These are phyloP conservation scores for Lepetodrilus schrolli DNA, from an alignment of 2,888 invertebrate genomes.

Conservation along the genomic window DNA sequence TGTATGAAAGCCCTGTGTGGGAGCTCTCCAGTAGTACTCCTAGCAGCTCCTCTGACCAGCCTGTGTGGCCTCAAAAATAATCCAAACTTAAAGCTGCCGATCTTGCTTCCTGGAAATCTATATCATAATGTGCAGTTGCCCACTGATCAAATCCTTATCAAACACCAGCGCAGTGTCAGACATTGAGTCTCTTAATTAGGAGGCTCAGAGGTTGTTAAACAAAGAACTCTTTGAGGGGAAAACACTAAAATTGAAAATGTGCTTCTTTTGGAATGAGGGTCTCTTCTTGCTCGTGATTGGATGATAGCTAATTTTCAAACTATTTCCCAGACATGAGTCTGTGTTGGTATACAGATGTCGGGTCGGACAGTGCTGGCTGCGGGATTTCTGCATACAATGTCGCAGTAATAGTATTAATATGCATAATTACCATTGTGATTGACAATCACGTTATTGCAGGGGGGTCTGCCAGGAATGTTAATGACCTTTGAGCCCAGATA, in stretches of 20 bases:
- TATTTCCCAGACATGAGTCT: constrained; percentile 11
- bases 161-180: too few relatives aligned
- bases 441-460: background rate
- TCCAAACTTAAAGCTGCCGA: background rate
- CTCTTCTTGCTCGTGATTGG: constrained; percentile 11
- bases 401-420: constrained; percentile 6
- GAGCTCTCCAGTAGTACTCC: constrained; percentile 1
- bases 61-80: background rate
- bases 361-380: background rate
- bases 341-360: background rate
- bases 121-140: background rate
- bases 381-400: background rate
- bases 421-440: background rate
- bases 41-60: constrained; percentile 12
- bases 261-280: background rate
- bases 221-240: background rate
- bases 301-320: constrained; percentile 23
- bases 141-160: too few relatives aligned
- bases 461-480: background rate
- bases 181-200: too few relatives aligned
- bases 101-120: background rate
- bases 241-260: constrained; percentile 18
- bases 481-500: too few relatives aligned
- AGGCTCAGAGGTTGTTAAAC: too few relatives aligned
- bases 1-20: background rate